A percentile compares a stretch with the other conserved stretches of the same genome.
Evolutionary conservation across 2,888 invertebrate species (phyloP).

Genomic region (Spisula subtruncata): DNA sequence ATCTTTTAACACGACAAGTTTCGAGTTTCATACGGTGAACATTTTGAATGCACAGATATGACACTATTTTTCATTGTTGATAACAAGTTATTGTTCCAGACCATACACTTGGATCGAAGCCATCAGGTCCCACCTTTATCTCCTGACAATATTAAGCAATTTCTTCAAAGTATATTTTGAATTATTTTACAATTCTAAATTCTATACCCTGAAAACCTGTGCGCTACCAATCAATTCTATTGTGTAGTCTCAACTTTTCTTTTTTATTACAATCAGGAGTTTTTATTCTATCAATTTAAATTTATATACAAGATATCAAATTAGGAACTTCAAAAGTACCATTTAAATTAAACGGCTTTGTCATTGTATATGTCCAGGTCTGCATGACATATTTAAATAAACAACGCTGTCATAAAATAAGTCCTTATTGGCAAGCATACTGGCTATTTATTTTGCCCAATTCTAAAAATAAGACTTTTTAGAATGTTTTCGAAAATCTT

Average conservation of each 20-base stretch:
- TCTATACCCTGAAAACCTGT: not conserved
- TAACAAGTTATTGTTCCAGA: conserved; percentile 47
- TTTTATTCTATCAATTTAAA: not conserved
- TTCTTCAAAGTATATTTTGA: conserved; percentile 18
- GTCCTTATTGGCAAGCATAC: too few species aligned
- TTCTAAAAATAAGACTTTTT: too few species aligned
- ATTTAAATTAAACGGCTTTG: conserved; percentile 16
- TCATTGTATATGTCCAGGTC: not conserved
- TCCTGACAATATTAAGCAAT: not conserved
- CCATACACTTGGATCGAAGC: conserved; percentile 43
- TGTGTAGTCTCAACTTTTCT: not conserved
- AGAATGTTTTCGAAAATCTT: too few species aligned
- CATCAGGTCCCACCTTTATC: conserved; percentile 37
- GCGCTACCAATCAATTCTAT: not conserved
- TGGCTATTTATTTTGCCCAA: too few species aligned
- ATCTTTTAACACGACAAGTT: conserved; percentile 39
- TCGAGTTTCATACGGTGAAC: conserved; percentile 46
- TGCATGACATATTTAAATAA: too few species aligned
- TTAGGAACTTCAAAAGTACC: conserved; percentile 14
- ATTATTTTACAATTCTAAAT: too few species aligned
- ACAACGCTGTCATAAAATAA: too few species aligned
- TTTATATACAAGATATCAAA: not conserved
- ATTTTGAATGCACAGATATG: conserved; percentile 37
- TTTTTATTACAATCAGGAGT: not conserved
- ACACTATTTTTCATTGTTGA: conserved; percentile 50